Evolutionary conservation across 1,140 invertebrate species (phyloP), one percentile per base, ranked within the genome.

Genomic region (Stenopsyche tienmushanensis): DNA sequence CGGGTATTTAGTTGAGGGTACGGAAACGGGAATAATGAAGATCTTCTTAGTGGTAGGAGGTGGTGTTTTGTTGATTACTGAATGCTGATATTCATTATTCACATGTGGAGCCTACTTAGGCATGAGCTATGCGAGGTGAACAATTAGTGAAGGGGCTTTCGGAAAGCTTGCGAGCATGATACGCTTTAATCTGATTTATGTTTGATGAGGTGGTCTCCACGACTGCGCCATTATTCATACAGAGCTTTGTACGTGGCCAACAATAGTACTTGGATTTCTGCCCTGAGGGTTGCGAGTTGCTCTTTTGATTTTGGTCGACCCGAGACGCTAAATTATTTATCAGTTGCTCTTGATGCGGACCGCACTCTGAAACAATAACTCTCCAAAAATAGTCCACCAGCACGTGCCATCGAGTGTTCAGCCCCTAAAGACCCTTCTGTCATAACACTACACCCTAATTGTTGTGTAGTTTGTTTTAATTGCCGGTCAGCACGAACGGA

Each of bases 111-210:
- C 23, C n/a, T n/a, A n/a, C n/a, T n/a, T n/a, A n/a, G n/a, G n/a
- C n/a, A n/a, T n/a, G 50, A 17, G 24, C 25, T 17, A 29, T 53
- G n/a, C 34, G 34, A 57, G 54, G 7, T 21, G 29, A 57, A 39
- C 54, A 57, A 57, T 57, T 57, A 57, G 54, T 20, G 20, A 29
- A 39, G 13, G 42, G 47, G 59, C 9, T 52, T 39, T 25, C 25
- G 1, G 1, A 15, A 29, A 21, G n/a, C 13, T 60, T 44, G n/a
- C 29, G 34, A 42, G 39, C 34, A 18, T 18, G 62, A 64, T 44
- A 44, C 24, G 29, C 50, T 45, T 29, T 54, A 64, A 54, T 64
- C 62, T 64, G 62, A 64, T 64, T 64, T 64, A 64, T 64, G 62
- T 29, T 53, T 44, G 62, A 64, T 62, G 59, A 52, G 29, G 45